Conservation (phyloP, 2,888 invertebrate genomes). For the Catocala fraxini region DNA sequence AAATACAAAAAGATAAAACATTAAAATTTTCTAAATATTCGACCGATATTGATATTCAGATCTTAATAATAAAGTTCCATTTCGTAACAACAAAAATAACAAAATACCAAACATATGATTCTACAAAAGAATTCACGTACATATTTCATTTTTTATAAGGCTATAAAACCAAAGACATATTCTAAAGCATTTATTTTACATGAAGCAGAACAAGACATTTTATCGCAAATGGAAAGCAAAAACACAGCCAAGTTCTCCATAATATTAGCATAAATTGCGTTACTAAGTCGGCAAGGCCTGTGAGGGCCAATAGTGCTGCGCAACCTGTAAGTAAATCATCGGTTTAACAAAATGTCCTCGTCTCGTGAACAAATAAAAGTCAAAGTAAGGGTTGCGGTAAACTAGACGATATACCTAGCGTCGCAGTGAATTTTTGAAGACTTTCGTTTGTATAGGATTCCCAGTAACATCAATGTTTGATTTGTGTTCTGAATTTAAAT, state of each 20-base stretch:
- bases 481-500: not conserved
- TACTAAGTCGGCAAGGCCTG: not conserved
- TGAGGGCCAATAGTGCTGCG: not conserved
- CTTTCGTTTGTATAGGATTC: not conserved
- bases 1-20: too few species aligned
- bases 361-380: not conserved
- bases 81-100: too few species aligned
- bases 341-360: conserved; percentile 3
- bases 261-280: not conserved
- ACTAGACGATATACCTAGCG: not conserved
- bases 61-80: too few species aligned
- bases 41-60: too few species aligned
- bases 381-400: not conserved
- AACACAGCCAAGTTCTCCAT: not conserved
- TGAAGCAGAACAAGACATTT: not conserved
- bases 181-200: not conserved
- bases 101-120: too few species aligned
- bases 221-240: not conserved
- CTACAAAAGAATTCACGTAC: too few species aligned
- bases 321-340: conserved; percentile 7
- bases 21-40: too few species aligned
- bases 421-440: not conserved
- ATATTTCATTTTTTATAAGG: too few species aligned
- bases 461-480: not conserved
- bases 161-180: not conserved